phyloP scores from a whole-genome alignment of 1,140 invertebrate species.

The Heliconius hermathena region DNA sequence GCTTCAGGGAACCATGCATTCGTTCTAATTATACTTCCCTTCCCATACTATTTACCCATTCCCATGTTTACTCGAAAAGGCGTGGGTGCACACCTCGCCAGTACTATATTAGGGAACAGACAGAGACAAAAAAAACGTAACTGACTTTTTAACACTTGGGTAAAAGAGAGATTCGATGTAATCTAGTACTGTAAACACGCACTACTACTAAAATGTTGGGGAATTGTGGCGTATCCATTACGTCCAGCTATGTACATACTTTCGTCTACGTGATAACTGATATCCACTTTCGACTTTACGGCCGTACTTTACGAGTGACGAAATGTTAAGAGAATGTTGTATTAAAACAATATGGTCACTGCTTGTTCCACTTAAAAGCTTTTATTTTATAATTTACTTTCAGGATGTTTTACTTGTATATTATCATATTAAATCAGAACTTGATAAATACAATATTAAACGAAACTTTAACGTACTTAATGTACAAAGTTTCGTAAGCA shows the following conservation, averaged over 20 bases:
- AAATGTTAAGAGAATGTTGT: constrained; percentile 37
- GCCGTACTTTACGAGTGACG: constrained; percentile 45
- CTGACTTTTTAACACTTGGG: constrained; percentile 49
- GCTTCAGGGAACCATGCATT: constrained; percentile 56
- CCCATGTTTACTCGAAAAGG: constrained; percentile 77
- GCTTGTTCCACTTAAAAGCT: not conserved
- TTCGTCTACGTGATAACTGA: constrained; percentile 37
- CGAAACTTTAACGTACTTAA: not conserved
- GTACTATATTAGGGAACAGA: constrained; percentile 73
- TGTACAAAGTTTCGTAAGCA: not conserved
- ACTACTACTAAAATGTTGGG: constrained; percentile 44
- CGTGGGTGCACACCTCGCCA: constrained; percentile 64
- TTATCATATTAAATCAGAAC: not conserved
- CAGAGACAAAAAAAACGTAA: constrained; percentile 68
- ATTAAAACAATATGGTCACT: constrained; percentile 26
- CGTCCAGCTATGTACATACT: constrained; percentile 40
- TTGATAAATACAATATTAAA: not conserved
- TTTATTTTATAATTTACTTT: constrained; percentile 18
- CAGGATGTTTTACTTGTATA: not conserved
- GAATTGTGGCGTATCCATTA: constrained; percentile 64
- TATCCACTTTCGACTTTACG: constrained; percentile 62
- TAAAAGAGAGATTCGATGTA: constrained; percentile 54
- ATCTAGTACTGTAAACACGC: constrained; percentile 62
- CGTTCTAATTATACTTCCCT: constrained; percentile 79
- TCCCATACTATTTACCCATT: constrained; percentile 76